phyloP scores from a whole-genome alignment of 2,888 invertebrate genomes.

The Andrena trimmerana region DNA sequence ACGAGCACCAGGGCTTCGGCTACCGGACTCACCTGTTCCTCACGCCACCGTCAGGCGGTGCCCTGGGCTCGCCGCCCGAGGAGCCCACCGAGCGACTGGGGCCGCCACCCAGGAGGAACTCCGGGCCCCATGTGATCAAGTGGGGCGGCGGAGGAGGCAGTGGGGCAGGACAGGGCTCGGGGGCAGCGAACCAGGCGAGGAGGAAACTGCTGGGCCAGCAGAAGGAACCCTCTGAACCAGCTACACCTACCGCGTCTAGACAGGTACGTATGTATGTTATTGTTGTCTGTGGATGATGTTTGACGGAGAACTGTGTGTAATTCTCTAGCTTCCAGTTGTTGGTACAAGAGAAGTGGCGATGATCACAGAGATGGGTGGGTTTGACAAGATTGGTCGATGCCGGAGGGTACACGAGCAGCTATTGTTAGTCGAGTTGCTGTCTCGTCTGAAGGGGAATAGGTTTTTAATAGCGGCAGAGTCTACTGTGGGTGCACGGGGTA shows the following conservation, averaged over 20 bases:
- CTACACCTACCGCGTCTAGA: constrained; percentile 82
- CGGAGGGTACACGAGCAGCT: too few species aligned
- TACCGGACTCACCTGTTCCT: constrained; percentile 95
- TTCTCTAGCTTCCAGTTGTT: too few species aligned
- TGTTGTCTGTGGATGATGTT: too few species aligned
- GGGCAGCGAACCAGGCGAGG: constrained; percentile 43
- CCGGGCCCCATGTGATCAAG: constrained; percentile 82
- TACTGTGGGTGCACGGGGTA: too few species aligned
- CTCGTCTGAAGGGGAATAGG: too few species aligned
- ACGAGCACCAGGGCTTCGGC: constrained; percentile 87
- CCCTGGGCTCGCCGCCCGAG: constrained; percentile 74
- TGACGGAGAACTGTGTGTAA: too few species aligned
- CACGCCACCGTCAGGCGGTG: constrained; percentile 88
- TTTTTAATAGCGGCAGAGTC: too few species aligned
- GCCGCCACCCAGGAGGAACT: constrained; percentile 80
- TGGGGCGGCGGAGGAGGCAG: constrained; percentile 80
- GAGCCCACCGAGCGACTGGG: constrained; percentile 79
- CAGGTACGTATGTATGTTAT: constrained; percentile 74
- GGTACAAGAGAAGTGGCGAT: too few species aligned
- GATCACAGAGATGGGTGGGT: too few species aligned
- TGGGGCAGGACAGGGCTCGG: constrained; percentile 53
- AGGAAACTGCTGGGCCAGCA: constrained; percentile 73
- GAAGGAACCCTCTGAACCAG: constrained; percentile 78
- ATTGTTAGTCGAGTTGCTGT: too few species aligned
- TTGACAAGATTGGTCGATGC: too few species aligned